Conservation (phyloP, 2,888 invertebrate genomes). For the Coelinius sp. region DNA sequence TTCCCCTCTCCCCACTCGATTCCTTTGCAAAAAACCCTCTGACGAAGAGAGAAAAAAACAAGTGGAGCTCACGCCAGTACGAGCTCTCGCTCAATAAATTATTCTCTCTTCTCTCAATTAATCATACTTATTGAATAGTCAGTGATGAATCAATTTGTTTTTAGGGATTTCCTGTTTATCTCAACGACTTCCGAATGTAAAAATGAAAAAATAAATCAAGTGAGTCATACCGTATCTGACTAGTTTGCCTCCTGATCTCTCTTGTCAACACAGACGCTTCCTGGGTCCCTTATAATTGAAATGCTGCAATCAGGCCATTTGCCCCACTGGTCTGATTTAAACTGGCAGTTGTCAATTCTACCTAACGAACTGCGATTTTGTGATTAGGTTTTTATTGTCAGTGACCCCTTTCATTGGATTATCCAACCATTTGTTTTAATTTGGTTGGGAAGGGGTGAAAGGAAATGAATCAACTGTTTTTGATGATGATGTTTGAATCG, state of each 20-base stretch:
- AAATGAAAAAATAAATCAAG: not conserved
- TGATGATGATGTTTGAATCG: too few species aligned
- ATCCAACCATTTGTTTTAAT: not conserved
- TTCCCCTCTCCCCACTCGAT: constrained; percentile 10
- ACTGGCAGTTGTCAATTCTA: not conserved
- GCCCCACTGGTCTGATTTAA: constrained; percentile 15
- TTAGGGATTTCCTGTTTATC: not conserved
- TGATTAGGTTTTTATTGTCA: not conserved
- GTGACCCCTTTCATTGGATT: not conserved
- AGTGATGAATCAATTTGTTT: not conserved
- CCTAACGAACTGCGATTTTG: constrained; percentile 16
- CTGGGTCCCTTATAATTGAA: constrained; percentile 37
- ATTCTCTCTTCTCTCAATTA: too few species aligned
- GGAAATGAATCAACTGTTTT: not conserved
- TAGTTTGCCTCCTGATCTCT: constrained; percentile 32
- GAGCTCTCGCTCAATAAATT: not conserved
- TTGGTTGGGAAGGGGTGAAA: not conserved
- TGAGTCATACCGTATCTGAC: constrained; percentile 29
- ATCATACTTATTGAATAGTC: not conserved
- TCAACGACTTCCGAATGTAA: not conserved
- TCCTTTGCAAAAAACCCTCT: constrained; percentile 10
- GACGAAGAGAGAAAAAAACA: constrained; percentile 2
- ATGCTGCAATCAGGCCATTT: constrained; percentile 31
- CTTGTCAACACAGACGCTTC: constrained; percentile 33
- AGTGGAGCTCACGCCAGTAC: not conserved